phyloP scores from a whole-genome alignment of 2,888 invertebrate genomes.

The Cheilosia vernalis region DNA sequence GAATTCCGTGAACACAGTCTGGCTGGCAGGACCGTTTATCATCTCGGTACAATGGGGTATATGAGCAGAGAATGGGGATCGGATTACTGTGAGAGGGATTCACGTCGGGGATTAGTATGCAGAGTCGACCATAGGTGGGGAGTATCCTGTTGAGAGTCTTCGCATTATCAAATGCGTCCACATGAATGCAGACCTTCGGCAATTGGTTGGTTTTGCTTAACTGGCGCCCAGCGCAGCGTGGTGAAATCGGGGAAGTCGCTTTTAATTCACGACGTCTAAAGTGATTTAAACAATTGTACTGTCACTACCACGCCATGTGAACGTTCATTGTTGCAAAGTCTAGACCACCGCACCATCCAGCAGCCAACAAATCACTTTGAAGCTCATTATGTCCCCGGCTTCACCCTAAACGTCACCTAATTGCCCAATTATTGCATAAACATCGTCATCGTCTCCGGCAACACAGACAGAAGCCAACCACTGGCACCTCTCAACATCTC shows the following conservation, averaged over 20 bases:
- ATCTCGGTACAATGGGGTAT: slow-evolving; percentile 35
- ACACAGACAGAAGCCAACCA: slow-evolving; percentile 28
- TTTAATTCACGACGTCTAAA: too few species aligned
- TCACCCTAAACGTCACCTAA: slow-evolving; percentile 71
- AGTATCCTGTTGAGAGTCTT: too few species aligned
- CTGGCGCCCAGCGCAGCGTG: slow-evolving; percentile 1
- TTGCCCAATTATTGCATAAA: slow-evolving; percentile 72
- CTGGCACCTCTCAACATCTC: slow-evolving; percentile 38
- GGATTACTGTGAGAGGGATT: slow-evolving; percentile 30
- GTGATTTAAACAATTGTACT: too few species aligned
- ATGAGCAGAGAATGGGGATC: slow-evolving; percentile 33
- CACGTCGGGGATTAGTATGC: background rate
- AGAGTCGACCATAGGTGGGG: background rate
- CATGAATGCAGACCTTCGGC: background rate
- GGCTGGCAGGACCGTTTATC: slow-evolving; percentile 36
- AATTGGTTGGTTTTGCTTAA: background rate
- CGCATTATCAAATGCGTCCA: background rate
- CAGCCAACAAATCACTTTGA: slow-evolving; percentile 67
- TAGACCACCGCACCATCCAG: background rate
- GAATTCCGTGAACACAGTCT: slow-evolving; percentile 29
- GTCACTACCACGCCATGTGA: background rate
- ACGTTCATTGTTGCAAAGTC: background rate
- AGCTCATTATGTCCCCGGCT: slow-evolving; percentile 65
- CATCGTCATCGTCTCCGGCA: slow-evolving; percentile 45
- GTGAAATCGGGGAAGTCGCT: too few species aligned